Evolutionary conservation across 2,888 invertebrate species (phyloP), one percentile per base, ranked within the genome.

Genomic region (Petrophora chlorosata): DNA sequence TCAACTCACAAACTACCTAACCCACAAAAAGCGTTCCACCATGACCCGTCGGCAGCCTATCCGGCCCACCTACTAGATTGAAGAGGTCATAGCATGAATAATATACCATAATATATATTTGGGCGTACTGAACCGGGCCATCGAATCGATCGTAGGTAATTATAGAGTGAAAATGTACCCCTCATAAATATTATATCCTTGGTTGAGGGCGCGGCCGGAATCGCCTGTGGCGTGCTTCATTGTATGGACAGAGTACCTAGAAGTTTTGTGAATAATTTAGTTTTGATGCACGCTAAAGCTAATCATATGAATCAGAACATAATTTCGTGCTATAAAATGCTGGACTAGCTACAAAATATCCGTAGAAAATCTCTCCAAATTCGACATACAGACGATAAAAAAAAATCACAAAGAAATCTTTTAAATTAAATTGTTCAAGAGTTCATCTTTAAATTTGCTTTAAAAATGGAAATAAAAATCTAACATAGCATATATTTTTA

Each of bases 111-210:
- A 19, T 45, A 33, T 33, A 40, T 83, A 86, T 87, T 87, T 83
- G 87, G 85, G 86, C 83, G 85, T 79, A 80, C 79, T 81, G 78
- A 82, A 78, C 72, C 71, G 69, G 75, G 53, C 71, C 71, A 70
- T 73, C 73, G 77, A 85, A 87, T 87, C 87, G 85, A 90, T 87
- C 79, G 83, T 85, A 52, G 50, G 56, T 61, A 90, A 90, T 90
- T 90, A 90, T 87, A 86, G 82, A 86, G 83, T 85, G 79, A 83
- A 82, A 85, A 83, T 77, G 66, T 81, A 82, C 84, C 88, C 88
- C 83, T 85, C 86, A 86, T 87, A 86, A 89, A 88, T 89, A 86
- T 81, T 79, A 82, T 85, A 86, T 85, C 79, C 78, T 73, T 74
- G 79, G 65, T 70, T 58, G 70, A 73, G 79, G 87, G 87, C 82